Conservation (phyloP, 2,113 vertebrate genomes). For the Sinosuthora webbiana region DNA sequence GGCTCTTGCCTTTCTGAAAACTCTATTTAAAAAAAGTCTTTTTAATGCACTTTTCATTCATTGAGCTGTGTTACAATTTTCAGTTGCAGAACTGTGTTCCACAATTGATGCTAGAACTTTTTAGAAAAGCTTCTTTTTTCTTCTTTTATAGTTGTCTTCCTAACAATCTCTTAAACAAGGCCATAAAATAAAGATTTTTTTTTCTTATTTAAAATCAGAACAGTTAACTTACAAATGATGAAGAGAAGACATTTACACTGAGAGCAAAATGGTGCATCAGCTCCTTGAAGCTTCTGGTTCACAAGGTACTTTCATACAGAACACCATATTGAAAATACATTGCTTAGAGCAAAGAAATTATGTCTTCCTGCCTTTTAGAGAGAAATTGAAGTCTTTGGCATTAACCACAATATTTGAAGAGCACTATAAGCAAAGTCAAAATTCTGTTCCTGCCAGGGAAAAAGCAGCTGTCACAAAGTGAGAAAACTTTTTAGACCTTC, state of each 20-base stretch:
- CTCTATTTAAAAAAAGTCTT: neutral
- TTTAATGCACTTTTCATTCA: neutral
- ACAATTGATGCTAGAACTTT: neutral
- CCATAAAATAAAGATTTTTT: neutral
- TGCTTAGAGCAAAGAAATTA: neutral
- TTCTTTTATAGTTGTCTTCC: accelerated
- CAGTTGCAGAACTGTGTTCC: neutral
- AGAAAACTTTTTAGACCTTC: slow-evolving; percentile 31
- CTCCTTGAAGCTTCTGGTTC: neutral
- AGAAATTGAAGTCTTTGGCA: neutral
- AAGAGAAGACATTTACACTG: neutral
- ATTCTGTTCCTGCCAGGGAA: neutral
- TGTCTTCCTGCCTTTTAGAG: neutral
- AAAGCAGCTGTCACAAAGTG: slow-evolving; percentile 16
- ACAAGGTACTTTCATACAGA: neutral
- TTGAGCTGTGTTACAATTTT: neutral
- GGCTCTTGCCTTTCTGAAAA: neutral
- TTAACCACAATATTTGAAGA: slow-evolving; percentile 15
- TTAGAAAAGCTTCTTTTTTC: neutral
- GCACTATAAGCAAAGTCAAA: neutral
- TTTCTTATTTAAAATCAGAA: neutral
- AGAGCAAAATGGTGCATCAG: neutral
- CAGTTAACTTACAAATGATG: neutral
- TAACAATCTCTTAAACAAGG: neutral
- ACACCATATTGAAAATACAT: neutral